phyloP scores from a whole-genome alignment of 92 coral and sea anemone species.

The Epizoanthus stellaris region DNA sequence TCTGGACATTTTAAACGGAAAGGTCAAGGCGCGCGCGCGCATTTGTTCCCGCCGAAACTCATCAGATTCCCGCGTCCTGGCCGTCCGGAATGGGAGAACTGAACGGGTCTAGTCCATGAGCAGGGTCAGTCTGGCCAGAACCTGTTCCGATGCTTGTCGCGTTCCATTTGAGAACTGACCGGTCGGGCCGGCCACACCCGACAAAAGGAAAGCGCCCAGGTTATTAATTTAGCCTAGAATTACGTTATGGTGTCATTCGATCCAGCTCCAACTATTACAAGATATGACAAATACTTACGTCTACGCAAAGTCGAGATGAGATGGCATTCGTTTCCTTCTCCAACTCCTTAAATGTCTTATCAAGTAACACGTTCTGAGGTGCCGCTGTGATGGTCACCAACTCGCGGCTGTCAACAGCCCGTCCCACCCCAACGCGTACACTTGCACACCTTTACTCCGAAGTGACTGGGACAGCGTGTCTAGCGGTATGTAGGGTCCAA shows the following conservation, averaged over 20 bases:
- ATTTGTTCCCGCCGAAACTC: too few relatives aligned
- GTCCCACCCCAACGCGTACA: conserved; percentile 34
- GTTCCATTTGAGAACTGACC: not conserved
- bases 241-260: not conserved
- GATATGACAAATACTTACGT: not conserved
- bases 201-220: not conserved
- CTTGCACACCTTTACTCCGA: conserved; percentile 26
- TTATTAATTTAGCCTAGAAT: not conserved
- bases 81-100: not conserved
- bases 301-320: not conserved
- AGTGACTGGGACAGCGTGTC: conserved; percentile 11
- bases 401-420: not conserved
- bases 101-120: not conserved
- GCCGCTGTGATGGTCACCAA: not conserved
- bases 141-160: not conserved
- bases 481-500: not conserved
- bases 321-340: not conserved
- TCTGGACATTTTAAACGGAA: too few relatives aligned
- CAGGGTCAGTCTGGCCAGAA: not conserved
- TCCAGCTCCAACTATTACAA: too few relatives aligned
- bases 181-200: too few relatives aligned
- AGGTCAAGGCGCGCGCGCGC: too few relatives aligned
- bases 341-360: not conserved
- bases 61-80: too few relatives aligned
- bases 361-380: not conserved